These are phyloP conservation scores for Ypsolopha scabrella DNA, from an alignment of 2,888 invertebrate genomes.

Conservation along the genomic window DNA sequence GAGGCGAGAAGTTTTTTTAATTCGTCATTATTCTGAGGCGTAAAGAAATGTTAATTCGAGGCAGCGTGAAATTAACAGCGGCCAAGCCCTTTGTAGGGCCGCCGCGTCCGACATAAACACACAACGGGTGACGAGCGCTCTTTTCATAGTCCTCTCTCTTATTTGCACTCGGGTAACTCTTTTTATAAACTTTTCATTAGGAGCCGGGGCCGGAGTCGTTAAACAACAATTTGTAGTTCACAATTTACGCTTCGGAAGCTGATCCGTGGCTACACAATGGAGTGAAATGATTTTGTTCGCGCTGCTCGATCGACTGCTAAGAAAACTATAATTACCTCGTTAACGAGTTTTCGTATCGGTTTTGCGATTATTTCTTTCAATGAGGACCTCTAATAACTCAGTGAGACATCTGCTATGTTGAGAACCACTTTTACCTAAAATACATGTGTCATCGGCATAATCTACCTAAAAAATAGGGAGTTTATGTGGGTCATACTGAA, in stretches of 20 bases:
- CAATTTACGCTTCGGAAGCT: slow-evolving; percentile 34
- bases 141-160: slow-evolving; percentile 56
- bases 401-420: no score
- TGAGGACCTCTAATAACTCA: no score
- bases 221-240: slow-evolving; percentile 49
- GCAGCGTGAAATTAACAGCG: slow-evolving; percentile 71
- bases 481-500: no score
- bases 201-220: slow-evolving; percentile 45
- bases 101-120: slow-evolving; percentile 63
- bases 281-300: not conserved
- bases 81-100: slow-evolving; percentile 64
- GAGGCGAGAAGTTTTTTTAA: slow-evolving; percentile 63
- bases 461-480: no score
- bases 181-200: slow-evolving; percentile 60
- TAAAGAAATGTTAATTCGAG: slow-evolving; percentile 73
- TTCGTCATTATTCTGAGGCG: slow-evolving; percentile 70
- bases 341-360: not conserved
- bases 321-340: not conserved
- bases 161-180: slow-evolving; percentile 62
- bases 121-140: slow-evolving; percentile 66
- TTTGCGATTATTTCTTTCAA: no score
- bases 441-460: no score
- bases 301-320: not conserved
- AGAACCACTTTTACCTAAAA: no score
- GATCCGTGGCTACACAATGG: slow-evolving; percentile 17